These are phyloP conservation scores for Trichonephila inaurata DNA, from an alignment of 1,140 invertebrate genomes.

Conservation along the genomic window DNA sequence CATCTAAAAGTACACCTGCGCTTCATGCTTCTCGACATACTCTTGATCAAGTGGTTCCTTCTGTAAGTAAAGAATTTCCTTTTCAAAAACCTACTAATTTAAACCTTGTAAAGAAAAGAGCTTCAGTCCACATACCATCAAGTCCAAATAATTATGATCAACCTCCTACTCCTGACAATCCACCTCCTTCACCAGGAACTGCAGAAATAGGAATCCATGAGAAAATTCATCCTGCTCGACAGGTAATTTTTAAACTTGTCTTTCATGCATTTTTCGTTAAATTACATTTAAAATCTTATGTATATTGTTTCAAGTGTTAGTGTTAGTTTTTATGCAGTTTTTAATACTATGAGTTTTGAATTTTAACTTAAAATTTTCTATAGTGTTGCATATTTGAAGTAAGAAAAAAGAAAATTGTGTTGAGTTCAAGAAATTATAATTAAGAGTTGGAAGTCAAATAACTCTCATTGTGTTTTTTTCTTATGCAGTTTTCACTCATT, in stretches of 20 bases:
- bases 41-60: constrained; percentile 70
- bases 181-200: constrained; percentile 93
- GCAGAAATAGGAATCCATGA: constrained; percentile 94
- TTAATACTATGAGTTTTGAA: too few relatives aligned
- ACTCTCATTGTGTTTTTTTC: too few relatives aligned
- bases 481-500: too few relatives aligned
- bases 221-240: constrained; percentile 92
- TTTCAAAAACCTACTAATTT: constrained; percentile 65
- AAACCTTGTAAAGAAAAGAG: constrained; percentile 75
- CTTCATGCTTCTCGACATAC: constrained; percentile 74
- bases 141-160: constrained; percentile 94
- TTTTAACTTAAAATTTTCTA: too few relatives aligned
- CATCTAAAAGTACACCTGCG: constrained; percentile 74
- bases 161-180: constrained; percentile 95
- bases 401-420: too few relatives aligned
- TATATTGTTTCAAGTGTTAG: too few relatives aligned
- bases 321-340: too few relatives aligned
- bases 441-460: too few relatives aligned
- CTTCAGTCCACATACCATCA: constrained; percentile 81
- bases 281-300: too few relatives aligned
- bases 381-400: too few relatives aligned
- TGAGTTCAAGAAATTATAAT: too few relatives aligned
- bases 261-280: too few relatives aligned
- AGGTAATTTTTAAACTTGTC: constrained; percentile 84
- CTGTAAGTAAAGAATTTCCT: constrained; percentile 60